Base-by-base conservation (phyloP, 2,888 invertebrate genomes). In the Noctua janthe region DNA sequence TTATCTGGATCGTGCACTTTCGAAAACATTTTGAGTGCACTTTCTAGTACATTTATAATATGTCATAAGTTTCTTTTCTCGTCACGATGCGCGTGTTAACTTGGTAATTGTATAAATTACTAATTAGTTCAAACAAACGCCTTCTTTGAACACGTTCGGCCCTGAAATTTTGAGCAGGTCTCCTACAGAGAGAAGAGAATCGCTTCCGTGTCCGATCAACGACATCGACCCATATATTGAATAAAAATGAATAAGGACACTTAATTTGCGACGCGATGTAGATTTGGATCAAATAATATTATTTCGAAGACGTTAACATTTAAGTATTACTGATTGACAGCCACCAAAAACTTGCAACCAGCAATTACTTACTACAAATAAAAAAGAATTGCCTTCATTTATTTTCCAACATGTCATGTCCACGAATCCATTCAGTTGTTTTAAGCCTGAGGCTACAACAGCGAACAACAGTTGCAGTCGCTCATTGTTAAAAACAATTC, bases 11-110 rank as follows among this genome's bases (percentile, higher is more conserved):
- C 90, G 81, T 88, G 88, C 82, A 88, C 93, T 92, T 92, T 93
- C 91, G 89, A 91, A 92, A 91, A 82, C 80, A 81, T 85, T 91
- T 87, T 89, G 88, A 90, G 85, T 89, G 85, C 83, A 91, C 92
- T 92, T 92, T 92, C 92, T 90, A 89, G 81, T 82, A 39, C 78
- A 82, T 84, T 78, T 84, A 85, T 76, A 75, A 80, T 82, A 83
- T 87, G 87, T 89, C 83, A 86, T 80, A 84, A 78, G 79, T 80
- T 86, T 90, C 83, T 83, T 79, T 76, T 82, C 83, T 80, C 73
- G 54, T 85, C 87, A 88, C 87, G 84, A 85, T 73, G 74, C 74
- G 70, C 82, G 75, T 78, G 79, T 82, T 88, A 83, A 83, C 39
- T 81, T 82, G 74, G 66, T 88, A 87, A 87, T 87, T 88, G 81